These are phyloP conservation scores for Protonemura montana DNA, from an alignment of 2,888 invertebrate genomes.

Conservation along the genomic window DNA sequence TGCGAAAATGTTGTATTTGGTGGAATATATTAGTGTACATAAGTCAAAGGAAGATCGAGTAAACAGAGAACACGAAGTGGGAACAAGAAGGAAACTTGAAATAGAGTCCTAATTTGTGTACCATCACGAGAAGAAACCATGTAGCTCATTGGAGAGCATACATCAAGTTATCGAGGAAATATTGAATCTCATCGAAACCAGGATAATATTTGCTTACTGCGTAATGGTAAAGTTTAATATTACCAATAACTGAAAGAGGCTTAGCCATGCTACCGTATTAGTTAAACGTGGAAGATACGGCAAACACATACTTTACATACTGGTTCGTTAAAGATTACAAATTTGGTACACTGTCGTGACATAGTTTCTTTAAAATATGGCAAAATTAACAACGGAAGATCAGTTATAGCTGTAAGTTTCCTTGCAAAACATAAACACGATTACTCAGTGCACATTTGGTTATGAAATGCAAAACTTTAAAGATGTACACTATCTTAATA, in stretches of 20 bases:
- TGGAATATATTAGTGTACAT: not conserved
- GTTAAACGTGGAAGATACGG: too few species aligned
- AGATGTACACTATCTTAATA: not conserved
- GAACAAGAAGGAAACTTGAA: not conserved
- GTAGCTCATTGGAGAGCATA: not conserved
- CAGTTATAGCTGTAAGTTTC: too few species aligned
- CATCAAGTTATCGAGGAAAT: not conserved
- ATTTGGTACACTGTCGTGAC: too few species aligned
- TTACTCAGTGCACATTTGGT: not conserved
- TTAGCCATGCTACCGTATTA: too few species aligned
- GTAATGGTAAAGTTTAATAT: not conserved
- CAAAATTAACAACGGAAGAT: too few species aligned
- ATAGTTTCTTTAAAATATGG: too few species aligned
- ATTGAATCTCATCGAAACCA: not conserved
- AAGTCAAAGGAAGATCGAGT: not conserved
- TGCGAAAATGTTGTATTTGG: not conserved
- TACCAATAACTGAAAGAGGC: too few species aligned
- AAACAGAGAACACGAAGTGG: not conserved
- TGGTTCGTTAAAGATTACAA: too few species aligned
- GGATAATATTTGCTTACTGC: not conserved
- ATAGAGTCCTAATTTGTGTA: not conserved
- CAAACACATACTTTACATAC: too few species aligned
- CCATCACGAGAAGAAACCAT: not conserved
- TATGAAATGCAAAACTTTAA: slow-evolving; percentile 7
- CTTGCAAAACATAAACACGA: not conserved